Evolutionary conservation across 1,140 invertebrate genomes (phyloP).

Genomic region (Aleiodes sp.): DNA sequence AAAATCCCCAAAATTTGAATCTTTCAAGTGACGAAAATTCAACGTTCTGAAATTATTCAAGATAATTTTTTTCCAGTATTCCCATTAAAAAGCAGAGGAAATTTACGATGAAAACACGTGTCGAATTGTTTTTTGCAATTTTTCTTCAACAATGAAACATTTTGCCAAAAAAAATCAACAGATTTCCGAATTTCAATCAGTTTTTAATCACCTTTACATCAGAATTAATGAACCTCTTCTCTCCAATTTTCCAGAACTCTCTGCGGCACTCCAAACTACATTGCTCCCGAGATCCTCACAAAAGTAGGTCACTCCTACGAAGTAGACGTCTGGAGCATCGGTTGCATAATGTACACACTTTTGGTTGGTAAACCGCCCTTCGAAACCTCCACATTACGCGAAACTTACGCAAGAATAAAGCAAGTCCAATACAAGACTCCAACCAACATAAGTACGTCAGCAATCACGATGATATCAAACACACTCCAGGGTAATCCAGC

Average conservation of each 20-base stretch:
- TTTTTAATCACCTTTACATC: constrained; percentile 13
- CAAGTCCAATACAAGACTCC: constrained; percentile 92
- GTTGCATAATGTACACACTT: constrained; percentile 95
- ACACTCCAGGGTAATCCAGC: constrained; percentile 87
- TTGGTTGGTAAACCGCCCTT: constrained; percentile 96
- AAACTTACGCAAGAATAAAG: constrained; percentile 93
- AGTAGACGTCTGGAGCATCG: constrained; percentile 97
- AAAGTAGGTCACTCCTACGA: constrained; percentile 96
- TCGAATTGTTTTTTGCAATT: no score
- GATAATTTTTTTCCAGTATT: no score
- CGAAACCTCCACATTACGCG: constrained; percentile 87
- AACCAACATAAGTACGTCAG: constrained; percentile 73
- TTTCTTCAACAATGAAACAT: no score
- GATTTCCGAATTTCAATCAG: background rate
- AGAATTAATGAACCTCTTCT: constrained; percentile 4
- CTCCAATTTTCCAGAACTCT: constrained; percentile 71
- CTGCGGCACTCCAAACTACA: constrained; percentile 98
- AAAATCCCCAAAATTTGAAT: background rate
- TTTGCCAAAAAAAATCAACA: background rate
- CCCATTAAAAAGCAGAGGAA: no score
- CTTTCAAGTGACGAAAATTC: no score
- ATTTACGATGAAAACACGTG: no score
- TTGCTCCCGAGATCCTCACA: constrained; percentile 94
- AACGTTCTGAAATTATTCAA: no score
- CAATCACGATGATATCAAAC: constrained; percentile 82